A percentile compares a stretch with the other conserved stretches of the same genome.
These are phyloP conservation scores for Orgyia antiqua DNA, from an alignment of 2,888 invertebrate species.

Conservation along the genomic window DNA sequence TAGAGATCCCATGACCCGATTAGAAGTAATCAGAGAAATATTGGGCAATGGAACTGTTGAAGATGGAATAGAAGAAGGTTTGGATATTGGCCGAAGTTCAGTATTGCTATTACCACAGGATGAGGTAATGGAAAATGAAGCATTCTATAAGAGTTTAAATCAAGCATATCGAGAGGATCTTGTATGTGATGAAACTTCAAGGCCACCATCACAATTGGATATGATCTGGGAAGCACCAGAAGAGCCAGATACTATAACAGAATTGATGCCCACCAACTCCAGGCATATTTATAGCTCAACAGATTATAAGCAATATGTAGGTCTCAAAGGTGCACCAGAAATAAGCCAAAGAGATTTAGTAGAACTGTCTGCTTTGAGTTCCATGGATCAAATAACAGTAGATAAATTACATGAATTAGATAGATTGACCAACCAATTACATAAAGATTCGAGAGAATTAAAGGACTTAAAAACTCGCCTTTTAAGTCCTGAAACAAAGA, in stretches of 20 bases:
- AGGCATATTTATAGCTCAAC: conserved; percentile 85
- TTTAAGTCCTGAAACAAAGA: conserved; percentile 80
- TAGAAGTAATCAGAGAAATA: conserved; percentile 82
- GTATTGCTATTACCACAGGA: conserved; percentile 61
- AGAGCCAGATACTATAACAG: conserved; percentile 82
- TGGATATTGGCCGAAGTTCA: conserved; percentile 73
- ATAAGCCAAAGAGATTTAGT: conserved; percentile 88
- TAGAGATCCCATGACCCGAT: conserved; percentile 71
- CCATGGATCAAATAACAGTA: conserved; percentile 87
- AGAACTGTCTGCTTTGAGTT: conserved; percentile 85
- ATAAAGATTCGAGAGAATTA: conserved; percentile 87
- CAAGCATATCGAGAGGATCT: conserved; percentile 91
- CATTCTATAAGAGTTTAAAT: conserved; percentile 92
- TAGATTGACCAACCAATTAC: conserved; percentile 85
- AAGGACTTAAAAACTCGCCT: conserved; percentile 85
- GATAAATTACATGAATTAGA: conserved; percentile 89
- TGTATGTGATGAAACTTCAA: conserved; percentile 80
- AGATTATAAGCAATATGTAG: conserved; percentile 88
- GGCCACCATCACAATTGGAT: conserved; percentile 85
- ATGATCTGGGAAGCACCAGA: conserved; percentile 94
- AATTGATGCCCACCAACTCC: conserved; percentile 71
- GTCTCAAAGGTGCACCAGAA: conserved; percentile 81
- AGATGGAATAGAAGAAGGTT: conserved; percentile 82
- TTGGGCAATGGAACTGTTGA: conserved; percentile 81
- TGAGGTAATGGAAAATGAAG: conserved; percentile 85